Evolutionary conservation across 2,797 vertebrate species (phyloP), one percentile per base, ranked within the genome.

Genomic region (Takifugu rubripes): DNA sequence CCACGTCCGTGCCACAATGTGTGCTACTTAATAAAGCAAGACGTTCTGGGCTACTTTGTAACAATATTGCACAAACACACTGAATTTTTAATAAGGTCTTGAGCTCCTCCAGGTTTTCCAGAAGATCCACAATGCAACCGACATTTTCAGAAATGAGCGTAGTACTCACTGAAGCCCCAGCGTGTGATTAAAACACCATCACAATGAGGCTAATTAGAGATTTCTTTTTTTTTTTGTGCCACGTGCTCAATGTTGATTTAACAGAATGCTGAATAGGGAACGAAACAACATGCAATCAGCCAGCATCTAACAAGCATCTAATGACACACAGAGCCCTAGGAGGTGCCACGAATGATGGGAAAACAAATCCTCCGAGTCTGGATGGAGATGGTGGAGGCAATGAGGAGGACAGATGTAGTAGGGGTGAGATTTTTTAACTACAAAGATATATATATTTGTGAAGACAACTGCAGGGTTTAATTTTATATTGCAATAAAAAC

Each of bases 271-370:
- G 46, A 2, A 3, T 21, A 48, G 17, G 24, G 8, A 48, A 11
- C 16, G 12, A 14, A 12, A 40, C 36, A 25, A 21, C 17, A 25
- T 44, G 48, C 47, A 72, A 71, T 76, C 61, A 72, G 21, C n/a
- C 61, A 44, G 27, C 64, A 47, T 24, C 14, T 7, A 24, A 57
- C 54, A 56, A 40, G 44, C 56, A 61, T 59, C 73, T 68, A 67
- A 74, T 45, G 58, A 64, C 46, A 31, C 26, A 46, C 42, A 62
- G 49, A 44, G 69, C 63, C 43, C 17, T 11, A 66, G 24, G 56
- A 56, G 67, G 65, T 1, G 45, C 46, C n/a, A 40, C 1, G 7
- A 66, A 33, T 43, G 52, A 72, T 5, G 25, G 11, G 31, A 4
- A 3, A n/a, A 25, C 51, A 52, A 36, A 59, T 56, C 53, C 52